Base-by-base conservation (phyloP, 2,797 vertebrate genomes). In the Chrysocyon brachyurus region DNA sequence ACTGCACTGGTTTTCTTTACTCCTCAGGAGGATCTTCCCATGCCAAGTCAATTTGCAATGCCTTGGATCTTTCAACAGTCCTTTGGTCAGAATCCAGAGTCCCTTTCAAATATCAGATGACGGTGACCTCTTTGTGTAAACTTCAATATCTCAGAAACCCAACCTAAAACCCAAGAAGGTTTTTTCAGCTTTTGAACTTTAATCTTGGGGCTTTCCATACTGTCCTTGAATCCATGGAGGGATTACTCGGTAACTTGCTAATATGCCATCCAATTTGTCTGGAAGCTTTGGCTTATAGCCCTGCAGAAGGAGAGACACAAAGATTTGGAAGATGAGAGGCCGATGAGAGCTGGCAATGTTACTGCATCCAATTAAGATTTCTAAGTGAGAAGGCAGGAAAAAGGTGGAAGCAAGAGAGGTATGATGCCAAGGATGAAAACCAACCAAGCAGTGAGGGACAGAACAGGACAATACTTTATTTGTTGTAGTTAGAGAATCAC, bases 41-140 rank as follows among this genome's bases (percentile, higher is more conserved):
- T 98, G 98, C 98, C 98, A 98, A 98, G 96, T 96, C 98, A 98
- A 98, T 99, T 98, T 98, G 97, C 98, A 98, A 97, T 93, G 98
- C 85, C 96, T 98, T 98, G 96, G 97, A 97, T 98, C 96, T 98
- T 98, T 97, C 98, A 95, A 70, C 90, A 97, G 97, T 93, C 97
- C 96, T 98, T 98, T 98, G 98, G 97, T 98, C 26, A 0, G 3
- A 59, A 90, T 98, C 98, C 98, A 98, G 98, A 92, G 89, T 93
- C 94, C 96, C 96, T 98, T 97, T 98, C 97, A 93, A 97, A 97
- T 94, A 90, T 93, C 73, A 28, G 89, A 14, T 90, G 96, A 98
- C 57, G 91, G 97, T 93, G 97, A 96, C 89, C 73, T 96, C 85
- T 70, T 52, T 59, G 72, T 82, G 21, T 68, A 96, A 96, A 98